Conservation (phyloP, 2,797 vertebrate species). For the Rachycentron canadum region DNA sequence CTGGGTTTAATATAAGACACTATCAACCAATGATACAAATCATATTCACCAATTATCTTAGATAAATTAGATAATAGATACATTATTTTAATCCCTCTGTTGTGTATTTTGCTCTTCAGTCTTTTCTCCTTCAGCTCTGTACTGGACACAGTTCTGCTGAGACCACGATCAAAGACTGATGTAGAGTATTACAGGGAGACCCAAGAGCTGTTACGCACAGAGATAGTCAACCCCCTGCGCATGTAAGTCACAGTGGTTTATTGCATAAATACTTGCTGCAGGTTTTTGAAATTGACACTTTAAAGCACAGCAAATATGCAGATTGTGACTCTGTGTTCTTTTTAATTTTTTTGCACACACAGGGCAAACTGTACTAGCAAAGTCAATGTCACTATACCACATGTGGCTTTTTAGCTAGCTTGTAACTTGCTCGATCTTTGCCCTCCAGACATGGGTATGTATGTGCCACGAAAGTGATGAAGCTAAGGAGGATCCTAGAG, state of each 20-base stretch:
- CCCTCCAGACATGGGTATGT: constrained; percentile 94
- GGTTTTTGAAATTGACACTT: not conserved
- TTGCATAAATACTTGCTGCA: not conserved
- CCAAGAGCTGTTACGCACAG: constrained; percentile 95
- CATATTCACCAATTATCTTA: not conserved
- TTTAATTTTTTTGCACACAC: too few relatives aligned
- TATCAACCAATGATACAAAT: not conserved
- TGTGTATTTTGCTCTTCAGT: constrained; percentile 78
- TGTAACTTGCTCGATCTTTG: constrained; percentile 6
- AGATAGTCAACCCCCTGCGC: constrained; percentile 97
- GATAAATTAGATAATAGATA: not conserved
- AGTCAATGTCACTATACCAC: not conserved
- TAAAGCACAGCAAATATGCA: not conserved
- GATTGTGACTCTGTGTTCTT: not conserved
- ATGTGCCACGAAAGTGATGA: constrained; percentile 99
- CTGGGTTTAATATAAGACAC: not conserved
- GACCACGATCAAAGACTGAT: constrained; percentile 96
- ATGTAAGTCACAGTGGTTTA: constrained; percentile 88
- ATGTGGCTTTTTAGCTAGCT: not conserved
- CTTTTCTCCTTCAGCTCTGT: constrained; percentile 98
- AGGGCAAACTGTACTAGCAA: not conserved
- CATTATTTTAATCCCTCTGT: not conserved
- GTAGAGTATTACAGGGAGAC: constrained; percentile 99
- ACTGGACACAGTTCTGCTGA: constrained; percentile 96
- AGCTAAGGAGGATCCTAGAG: constrained; percentile 96